Evolutionary conservation across 2,888 invertebrate genomes (phyloP).

Genomic region (Petrolisthes cinctipes): DNA sequence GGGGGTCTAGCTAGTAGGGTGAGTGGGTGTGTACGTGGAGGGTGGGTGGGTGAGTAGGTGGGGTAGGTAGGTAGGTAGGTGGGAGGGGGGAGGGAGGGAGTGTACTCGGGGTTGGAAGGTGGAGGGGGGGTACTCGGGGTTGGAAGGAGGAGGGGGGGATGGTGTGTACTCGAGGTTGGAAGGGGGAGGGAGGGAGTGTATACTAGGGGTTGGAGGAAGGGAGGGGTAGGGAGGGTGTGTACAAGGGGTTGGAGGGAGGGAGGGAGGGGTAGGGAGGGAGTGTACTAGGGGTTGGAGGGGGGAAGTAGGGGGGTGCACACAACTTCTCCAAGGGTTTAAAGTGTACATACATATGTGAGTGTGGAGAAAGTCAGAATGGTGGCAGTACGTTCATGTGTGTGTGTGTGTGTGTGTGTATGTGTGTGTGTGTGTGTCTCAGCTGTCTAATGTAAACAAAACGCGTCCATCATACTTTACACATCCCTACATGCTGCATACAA

Average conservation of each 20-base stretch:
- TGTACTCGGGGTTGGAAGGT: too few relatives aligned
- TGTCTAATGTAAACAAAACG: too few relatives aligned
- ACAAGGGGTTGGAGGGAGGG: constrained; percentile 18
- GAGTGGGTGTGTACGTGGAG: constrained; percentile 1
- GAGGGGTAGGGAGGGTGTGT: neutral
- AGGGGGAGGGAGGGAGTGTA: neutral
- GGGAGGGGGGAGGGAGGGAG: neutral
- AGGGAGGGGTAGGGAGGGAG: neutral
- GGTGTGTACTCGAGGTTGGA: neutral
- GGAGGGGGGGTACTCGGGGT: neutral
- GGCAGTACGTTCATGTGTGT: constrained; percentile 4
- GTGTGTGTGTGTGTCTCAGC: too few relatives aligned
- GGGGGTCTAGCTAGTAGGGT: neutral
- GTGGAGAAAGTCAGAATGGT: neutral
- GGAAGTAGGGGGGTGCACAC: neutral
- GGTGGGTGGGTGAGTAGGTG: neutral
- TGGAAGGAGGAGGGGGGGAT: neutral
- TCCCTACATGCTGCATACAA: too few relatives aligned
- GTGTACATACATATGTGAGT: neutral
- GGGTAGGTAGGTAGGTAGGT: neutral
- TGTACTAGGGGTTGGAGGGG: neutral
- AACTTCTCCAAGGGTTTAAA: neutral
- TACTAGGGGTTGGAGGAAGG: neutral
- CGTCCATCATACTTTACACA: too few relatives aligned
- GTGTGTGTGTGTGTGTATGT: neutral